Evolutionary conservation across 2,888 invertebrate species (phyloP), one percentile per base, ranked within the genome.

Genomic region (Drosophila diplacantha): DNA sequence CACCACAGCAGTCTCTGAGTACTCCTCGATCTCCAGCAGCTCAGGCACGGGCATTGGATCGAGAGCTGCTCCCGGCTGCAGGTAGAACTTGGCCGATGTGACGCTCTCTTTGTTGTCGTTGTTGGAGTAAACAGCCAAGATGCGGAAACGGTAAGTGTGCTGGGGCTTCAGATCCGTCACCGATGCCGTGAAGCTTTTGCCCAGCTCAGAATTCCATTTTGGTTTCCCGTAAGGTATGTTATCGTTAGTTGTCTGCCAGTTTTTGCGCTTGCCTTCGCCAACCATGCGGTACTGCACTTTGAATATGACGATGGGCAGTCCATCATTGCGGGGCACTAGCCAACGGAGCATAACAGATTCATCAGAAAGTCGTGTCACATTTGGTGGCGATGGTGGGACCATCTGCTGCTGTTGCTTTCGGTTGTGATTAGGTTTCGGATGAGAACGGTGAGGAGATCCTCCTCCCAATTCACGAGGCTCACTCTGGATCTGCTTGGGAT

Each of bases 91-190:
- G 5, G 89, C 90, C 0, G 93, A 93, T 65, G 91, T 92, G 8
- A 87, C 91, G 85, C 90, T 96, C 84, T 91, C 90, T 87, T 92
- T 94, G 87, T 97, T 97, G 87, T 98, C 98, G 83, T 96, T 93
- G 86, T 98, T 98, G 0, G 95, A 94, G 85, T 97, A 98, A 0
- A 97, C 97, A 0, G 98, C 98, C 16, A 97, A 95, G 71, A 98
- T 95, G 18, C 98, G 92, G 87, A 98, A 97, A 81, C 93, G 93
- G 78, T 76, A 87, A 57, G 71, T 84, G 18, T 84, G 85, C 68
- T 87, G 84, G 2, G 88, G 80, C 34, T 82, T 83, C 0, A 88
- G 43, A 3, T 87, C 86, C 1, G 84, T 78, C 32, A 88, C 88
- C 0, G 88, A 87, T 0, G 87, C 84, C 0, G 88, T 88, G 54